Evolutionary conservation across 2,888 invertebrate genomes (phyloP), one percentile per base, ranked within the genome.

Genomic region (Phrixothrix hirtus): DNA sequence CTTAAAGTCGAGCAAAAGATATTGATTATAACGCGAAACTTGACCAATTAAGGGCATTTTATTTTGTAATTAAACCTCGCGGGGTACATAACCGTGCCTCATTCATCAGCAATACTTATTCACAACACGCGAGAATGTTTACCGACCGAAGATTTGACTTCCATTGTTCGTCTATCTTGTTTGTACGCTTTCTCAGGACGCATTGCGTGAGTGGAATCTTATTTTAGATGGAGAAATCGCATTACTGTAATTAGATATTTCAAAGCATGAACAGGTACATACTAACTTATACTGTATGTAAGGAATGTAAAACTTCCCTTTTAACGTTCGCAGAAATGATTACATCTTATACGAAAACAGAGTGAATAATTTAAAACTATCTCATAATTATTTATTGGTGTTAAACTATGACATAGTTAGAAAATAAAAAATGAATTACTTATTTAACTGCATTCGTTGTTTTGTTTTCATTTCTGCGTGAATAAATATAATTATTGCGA

Each of bases 41-140:
- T 63, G 64, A 66, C 61, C 64, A 65, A 66, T 65, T 65, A 65
- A 62, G 61, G 63, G 56, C 61, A 65, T 65, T 66, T 66, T 66
- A 65, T 66, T 64, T 62, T 56, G 63, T 64, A 66, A 66, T 66
- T 66, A 64, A 60, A 61, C 43, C 51, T 48, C 60, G 60, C 59
- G 60, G 60, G 59, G 55, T 49, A 37, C 53, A 48, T n/a, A 47
- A 37, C 31, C 31, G 44, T 49, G 56, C 49, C 41, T 46, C 54
- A 50, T 55, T 55, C 54, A 51, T 57, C 55, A 48, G 49, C 34
- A 38, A 54, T 52, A 43, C 53, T 44, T 57, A 60, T 62, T 60
- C 58, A 27, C 35, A 35, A 52, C 66, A 66, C 64, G 64, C 66
- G 58, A 65, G 45, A 53, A 52, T 60, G 61, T 62, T 63, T 56